These are phyloP conservation scores for Onychostoma macrolepis DNA, from an alignment of 2,113 vertebrate genomes.

Conservation along the genomic window DNA sequence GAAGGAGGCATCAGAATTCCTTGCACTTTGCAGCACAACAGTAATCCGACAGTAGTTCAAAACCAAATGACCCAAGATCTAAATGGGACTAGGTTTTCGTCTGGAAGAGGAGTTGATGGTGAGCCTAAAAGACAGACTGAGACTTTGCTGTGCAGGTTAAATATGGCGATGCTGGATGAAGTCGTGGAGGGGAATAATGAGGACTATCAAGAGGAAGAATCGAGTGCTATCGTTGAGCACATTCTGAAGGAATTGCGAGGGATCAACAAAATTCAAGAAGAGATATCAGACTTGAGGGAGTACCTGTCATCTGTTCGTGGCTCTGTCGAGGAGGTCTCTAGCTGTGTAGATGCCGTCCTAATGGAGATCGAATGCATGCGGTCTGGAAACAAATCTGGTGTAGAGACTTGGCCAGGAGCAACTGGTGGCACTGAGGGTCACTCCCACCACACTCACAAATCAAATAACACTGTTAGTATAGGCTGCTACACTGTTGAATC, in stretches of 20 bases:
- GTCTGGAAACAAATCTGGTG: slow-evolving; percentile 64
- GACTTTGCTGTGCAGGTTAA: slow-evolving; percentile 68
- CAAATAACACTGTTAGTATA: slow-evolving; percentile 61
- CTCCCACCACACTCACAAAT: slow-evolving; percentile 58
- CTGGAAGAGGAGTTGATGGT: slow-evolving; percentile 28
- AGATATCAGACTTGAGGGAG: slow-evolving; percentile 92
- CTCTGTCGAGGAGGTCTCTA: slow-evolving; percentile 96
- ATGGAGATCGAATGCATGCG: slow-evolving; percentile 92
- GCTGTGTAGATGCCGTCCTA: slow-evolving; percentile 91
- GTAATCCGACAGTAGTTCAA: slow-evolving; percentile 47
- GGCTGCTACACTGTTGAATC: slow-evolving; percentile 22
- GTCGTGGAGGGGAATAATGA: slow-evolving; percentile 69
- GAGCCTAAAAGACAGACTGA: slow-evolving; percentile 46
- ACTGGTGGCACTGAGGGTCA: slow-evolving; percentile 55
- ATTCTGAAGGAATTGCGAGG: slow-evolving; percentile 93
- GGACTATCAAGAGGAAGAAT: slow-evolving; percentile 69
- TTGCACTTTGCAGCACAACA: slow-evolving; percentile 75
- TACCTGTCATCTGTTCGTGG: slow-evolving; percentile 91
- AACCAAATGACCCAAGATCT: slow-evolving; percentile 65
- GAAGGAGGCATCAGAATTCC: slow-evolving; percentile 79
- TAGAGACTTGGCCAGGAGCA: slow-evolving; percentile 67
- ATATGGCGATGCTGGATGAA: slow-evolving; percentile 59
- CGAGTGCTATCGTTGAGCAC: slow-evolving; percentile 85
- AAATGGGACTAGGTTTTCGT: slow-evolving; percentile 57
- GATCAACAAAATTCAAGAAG: slow-evolving; percentile 94